These are phyloP conservation scores for Ptiloglossa arizonensis DNA, from an alignment of 1,140 invertebrate species.

Conservation along the genomic window DNA sequence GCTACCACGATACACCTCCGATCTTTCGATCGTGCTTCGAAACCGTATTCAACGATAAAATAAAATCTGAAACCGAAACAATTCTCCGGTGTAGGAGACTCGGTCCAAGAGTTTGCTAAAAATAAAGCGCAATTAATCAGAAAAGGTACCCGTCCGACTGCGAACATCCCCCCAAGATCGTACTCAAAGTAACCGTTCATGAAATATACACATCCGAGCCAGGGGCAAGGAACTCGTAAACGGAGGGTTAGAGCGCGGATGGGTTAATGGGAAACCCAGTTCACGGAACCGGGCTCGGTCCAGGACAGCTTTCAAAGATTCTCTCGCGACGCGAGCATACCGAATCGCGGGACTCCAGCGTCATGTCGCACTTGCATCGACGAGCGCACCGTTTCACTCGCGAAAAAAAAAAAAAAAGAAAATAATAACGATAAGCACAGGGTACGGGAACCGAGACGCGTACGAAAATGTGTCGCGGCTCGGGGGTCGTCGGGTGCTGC, in stretches of 20 bases:
- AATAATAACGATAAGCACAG: slow-evolving; percentile 6
- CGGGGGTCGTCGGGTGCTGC: slow-evolving; percentile 55
- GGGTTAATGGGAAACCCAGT: background rate
- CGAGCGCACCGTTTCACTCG: background rate
- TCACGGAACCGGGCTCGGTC: background rate
- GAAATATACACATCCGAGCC: background rate
- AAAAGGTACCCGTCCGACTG: background rate
- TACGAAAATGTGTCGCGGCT: slow-evolving; percentile 22
- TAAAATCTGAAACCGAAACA: too few species aligned
- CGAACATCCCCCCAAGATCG: background rate
- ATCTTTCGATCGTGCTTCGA: too few species aligned
- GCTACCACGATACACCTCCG: background rate
- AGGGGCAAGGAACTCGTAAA: slow-evolving; percentile 1
- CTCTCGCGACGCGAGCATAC: background rate
- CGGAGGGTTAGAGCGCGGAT: background rate
- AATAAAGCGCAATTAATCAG: background rate
- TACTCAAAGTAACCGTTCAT: background rate
- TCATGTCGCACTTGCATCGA: background rate
- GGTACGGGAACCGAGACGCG: slow-evolving; percentile 9
- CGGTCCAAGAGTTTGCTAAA: background rate
- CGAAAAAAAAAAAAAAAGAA: too few species aligned
- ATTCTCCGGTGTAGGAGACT: too few species aligned
- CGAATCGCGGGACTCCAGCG: background rate
- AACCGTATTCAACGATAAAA: background rate
- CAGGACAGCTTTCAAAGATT: background rate